These are phyloP conservation scores for Trididemnum nubilum DNA, from an alignment of 23 tunicate species.

Conservation along the genomic window DNA sequence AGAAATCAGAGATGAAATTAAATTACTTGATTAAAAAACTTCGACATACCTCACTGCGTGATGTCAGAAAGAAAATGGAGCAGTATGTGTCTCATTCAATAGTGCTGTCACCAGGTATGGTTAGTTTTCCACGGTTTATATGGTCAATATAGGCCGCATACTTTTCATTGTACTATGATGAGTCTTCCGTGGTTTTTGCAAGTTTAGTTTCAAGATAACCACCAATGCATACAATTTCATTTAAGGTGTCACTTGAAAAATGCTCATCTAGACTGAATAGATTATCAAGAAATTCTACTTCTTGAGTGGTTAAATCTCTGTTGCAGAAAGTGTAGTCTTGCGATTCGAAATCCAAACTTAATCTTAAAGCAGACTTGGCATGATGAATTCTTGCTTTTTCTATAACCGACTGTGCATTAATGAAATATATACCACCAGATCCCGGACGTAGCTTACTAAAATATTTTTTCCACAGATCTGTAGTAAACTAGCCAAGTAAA, in stretches of 20 bases:
- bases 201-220: slow-evolving; percentile 20
- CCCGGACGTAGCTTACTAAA: slow-evolving; percentile 5
- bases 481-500: slow-evolving; percentile 18
- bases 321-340: not conserved
- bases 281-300: slow-evolving; percentile 7
- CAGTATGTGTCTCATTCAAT: not conserved
- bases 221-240: slow-evolving; percentile 13
- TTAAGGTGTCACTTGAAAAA: not conserved
- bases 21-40: not conserved
- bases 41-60: not conserved
- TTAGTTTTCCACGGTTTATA: not conserved
- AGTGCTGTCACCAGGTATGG: slow-evolving; percentile 6
- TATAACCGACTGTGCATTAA: slow-evolving; percentile 6
- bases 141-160: not conserved
- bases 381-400: slow-evolving; percentile 20
- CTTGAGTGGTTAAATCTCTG: not conserved
- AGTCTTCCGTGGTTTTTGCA: not conserved
- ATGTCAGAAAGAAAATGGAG: not conserved
- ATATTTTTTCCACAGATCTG: slow-evolving; percentile 6
- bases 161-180: not conserved
- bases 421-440: slow-evolving; percentile 11
- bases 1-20: not conserved
- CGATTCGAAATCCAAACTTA: not conserved
- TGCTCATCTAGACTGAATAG: not conserved
- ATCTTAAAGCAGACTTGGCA: not conserved